Percentiles rank a stretch among this genome's conserved stretches.
phyloP scores from a whole-genome alignment of 2,797 vertebrate genomes.

The Setipinna tenuifilis region DNA sequence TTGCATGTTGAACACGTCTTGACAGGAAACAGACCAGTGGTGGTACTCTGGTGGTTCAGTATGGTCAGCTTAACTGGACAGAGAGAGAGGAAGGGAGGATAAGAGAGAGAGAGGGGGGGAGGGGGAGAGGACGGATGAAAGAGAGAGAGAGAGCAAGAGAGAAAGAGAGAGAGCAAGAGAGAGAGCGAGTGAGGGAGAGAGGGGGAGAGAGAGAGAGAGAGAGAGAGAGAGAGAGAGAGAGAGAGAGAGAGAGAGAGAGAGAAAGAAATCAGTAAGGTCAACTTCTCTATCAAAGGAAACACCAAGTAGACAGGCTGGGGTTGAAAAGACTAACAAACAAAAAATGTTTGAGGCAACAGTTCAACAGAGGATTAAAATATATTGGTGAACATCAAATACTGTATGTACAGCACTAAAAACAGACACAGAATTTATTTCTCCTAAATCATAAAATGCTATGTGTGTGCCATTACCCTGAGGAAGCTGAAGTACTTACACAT shows the following conservation, averaged over 20 bases:
- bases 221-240: constrained; percentile 28
- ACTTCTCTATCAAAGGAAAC: neutral
- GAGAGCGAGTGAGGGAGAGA: constrained; percentile 19
- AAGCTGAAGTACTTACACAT: neutral
- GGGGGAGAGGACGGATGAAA: neutral
- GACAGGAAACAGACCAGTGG: constrained; percentile 91
- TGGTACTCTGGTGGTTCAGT: constrained; percentile 90
- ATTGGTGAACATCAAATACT: neutral
- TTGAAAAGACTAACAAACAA: neutral
- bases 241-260: constrained; percentile 34
- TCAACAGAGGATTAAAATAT: neutral
- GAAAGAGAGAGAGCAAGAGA: constrained; percentile 45
- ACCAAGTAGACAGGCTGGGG: neutral
- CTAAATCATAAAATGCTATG: neutral
- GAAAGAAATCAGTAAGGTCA: constrained; percentile 38
- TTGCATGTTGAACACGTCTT: constrained; percentile 82
- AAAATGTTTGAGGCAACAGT: neutral
- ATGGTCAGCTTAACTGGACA: constrained; percentile 88
- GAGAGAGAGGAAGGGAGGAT: constrained; percentile 21
- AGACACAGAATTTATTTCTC: neutral
- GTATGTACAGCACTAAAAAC: neutral
- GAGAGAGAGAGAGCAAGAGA: constrained; percentile 27
- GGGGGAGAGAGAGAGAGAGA: constrained; percentile 25
- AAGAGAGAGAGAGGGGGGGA: constrained; percentile 26
- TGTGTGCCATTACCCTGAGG: neutral